A percentile compares a stretch with the other conserved stretches of the same genome.
Conservation (phyloP, 2,888 invertebrate species). For the Dasypolia templi region DNA sequence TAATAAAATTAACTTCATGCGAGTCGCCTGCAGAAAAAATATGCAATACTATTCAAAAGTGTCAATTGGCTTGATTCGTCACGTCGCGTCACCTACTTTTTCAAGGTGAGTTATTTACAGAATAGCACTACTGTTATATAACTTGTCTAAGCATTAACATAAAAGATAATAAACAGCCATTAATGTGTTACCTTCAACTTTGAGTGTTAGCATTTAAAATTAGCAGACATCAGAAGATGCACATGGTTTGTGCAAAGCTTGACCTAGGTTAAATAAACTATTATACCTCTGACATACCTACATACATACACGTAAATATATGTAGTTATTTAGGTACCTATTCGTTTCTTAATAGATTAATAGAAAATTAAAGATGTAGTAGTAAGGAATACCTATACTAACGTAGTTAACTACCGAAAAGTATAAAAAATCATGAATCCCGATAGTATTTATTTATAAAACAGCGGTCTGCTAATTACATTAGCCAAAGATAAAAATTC, state of each 20-base stretch:
- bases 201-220: constrained; percentile 36
- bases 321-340: neutral
- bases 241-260: constrained; percentile 40
- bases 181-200: constrained; percentile 34
- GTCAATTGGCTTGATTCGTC: too few species aligned
- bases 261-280: constrained; percentile 15
- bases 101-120: neutral
- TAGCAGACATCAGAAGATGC: constrained; percentile 16
- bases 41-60: too few species aligned
- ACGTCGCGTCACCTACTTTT: too few species aligned
- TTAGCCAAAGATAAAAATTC: neutral
- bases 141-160: neutral
- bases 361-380: neutral
- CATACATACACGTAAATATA: neutral
- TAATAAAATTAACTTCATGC: too few species aligned
- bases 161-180: neutral
- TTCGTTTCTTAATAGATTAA: neutral
- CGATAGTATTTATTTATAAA: neutral
- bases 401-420: neutral
- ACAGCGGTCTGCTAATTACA: neutral
- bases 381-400: neutral
- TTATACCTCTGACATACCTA: constrained; percentile 2
- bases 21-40: too few species aligned
- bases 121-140: neutral
- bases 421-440: neutral